Conservation (phyloP, 2,888 invertebrate genomes). For the Drosophila picticornis region DNA sequence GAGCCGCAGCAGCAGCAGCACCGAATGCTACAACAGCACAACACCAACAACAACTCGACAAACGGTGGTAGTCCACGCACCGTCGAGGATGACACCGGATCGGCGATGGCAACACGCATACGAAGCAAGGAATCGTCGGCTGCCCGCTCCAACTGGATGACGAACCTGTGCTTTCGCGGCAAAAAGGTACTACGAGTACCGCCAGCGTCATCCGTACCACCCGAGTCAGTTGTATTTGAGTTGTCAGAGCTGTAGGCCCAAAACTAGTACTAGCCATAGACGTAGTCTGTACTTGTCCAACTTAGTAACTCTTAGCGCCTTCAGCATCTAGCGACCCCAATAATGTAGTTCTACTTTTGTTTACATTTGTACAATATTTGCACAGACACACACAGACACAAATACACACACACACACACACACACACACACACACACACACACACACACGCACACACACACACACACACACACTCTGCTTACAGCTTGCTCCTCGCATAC, state of each 20-base stretch:
- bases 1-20: slow-evolving; percentile 62
- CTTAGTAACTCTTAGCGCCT: slow-evolving; percentile 6
- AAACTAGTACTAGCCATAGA: slow-evolving; percentile 60
- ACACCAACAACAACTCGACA: slow-evolving; percentile 50
- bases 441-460: neutral
- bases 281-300: slow-evolving; percentile 46
- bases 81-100: slow-evolving; percentile 29
- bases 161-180: slow-evolving; percentile 83
- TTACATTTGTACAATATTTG: slow-evolving; percentile 1
- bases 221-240: slow-evolving; percentile 86
- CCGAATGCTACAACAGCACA: slow-evolving; percentile 40
- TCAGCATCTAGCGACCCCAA: slow-evolving; percentile 5
- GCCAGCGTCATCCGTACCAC: slow-evolving; percentile 84
- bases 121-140: slow-evolving; percentile 51
- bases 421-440: neutral
- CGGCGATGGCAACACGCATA: slow-evolving; percentile 47
- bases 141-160: slow-evolving; percentile 79
- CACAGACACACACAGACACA: neutral
- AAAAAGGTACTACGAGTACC: slow-evolving; percentile 85
- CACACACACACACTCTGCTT: neutral
- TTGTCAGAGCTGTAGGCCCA: slow-evolving; percentile 85
- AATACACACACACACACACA: neutral
- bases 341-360: neutral
- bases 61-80: neutral
- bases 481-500: neutral